These are phyloP conservation scores for Melinaea menophilus DNA, from an alignment of 2,888 invertebrate species.

Conservation along the genomic window DNA sequence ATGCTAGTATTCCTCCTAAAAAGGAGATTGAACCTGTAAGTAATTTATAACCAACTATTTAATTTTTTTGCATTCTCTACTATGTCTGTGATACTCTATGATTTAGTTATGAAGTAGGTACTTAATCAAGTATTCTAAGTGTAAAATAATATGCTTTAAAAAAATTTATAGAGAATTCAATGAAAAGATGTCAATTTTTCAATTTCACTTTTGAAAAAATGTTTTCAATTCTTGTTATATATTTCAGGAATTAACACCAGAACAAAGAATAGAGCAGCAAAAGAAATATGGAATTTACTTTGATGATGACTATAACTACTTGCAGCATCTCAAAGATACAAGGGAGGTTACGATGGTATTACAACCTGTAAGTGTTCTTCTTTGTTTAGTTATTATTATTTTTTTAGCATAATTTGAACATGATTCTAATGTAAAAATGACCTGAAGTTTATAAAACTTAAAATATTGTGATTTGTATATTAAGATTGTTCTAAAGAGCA, in stretches of 20 bases:
- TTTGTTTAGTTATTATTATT: too few relatives aligned
- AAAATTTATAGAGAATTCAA: too few relatives aligned
- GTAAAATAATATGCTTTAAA: too few relatives aligned
- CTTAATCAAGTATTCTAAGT: too few relatives aligned
- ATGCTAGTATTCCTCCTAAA: conserved; percentile 60
- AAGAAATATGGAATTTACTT: conserved; percentile 93
- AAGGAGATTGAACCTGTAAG: conserved; percentile 66
- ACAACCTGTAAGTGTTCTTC: conserved; percentile 59
- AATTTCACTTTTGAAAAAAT: too few relatives aligned
- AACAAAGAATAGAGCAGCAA: conserved; percentile 83
- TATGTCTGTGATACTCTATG: neutral
- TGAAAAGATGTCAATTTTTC: too few relatives aligned
- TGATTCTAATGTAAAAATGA: too few relatives aligned
- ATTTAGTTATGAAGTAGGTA: neutral
- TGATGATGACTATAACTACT: conserved; percentile 96
- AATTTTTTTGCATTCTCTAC: too few relatives aligned
- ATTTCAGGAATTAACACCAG: conserved; percentile 56
- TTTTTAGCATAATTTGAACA: too few relatives aligned
- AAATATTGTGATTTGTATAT: too few relatives aligned
- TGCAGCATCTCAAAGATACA: conserved; percentile 90
- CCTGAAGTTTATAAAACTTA: too few relatives aligned
- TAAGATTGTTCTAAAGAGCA: too few relatives aligned
- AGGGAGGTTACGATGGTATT: conserved; percentile 76
- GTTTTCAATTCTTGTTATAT: conserved; percentile 1
- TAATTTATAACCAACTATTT: conserved; percentile 23